Conservation (phyloP, 2,797 vertebrate genomes). For the Sebastiscus tertius region DNA sequence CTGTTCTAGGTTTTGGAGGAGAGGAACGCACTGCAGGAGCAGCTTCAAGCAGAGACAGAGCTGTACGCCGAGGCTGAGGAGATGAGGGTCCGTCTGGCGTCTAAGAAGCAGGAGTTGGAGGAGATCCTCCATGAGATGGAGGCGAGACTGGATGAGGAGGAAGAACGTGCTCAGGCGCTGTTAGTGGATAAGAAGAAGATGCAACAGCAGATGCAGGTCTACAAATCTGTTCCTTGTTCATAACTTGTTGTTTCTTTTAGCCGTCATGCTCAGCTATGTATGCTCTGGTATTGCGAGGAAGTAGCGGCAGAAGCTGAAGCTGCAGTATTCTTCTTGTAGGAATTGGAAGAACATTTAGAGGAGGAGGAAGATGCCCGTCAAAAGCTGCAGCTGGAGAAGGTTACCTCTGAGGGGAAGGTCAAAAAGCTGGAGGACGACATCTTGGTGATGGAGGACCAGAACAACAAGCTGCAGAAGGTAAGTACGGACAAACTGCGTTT, state of each 20-base stretch:
- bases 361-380: constrained; percentile 95
- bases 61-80: constrained; percentile 96
- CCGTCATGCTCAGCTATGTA: background rate
- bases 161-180: constrained; percentile 90
- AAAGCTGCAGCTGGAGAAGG: constrained; percentile 96
- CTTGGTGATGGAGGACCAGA: constrained; percentile 95
- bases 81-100: constrained; percentile 91
- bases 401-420: constrained; percentile 93
- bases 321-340: constrained; percentile 73
- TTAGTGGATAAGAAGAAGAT: constrained; percentile 95
- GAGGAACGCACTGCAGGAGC: constrained; percentile 91
- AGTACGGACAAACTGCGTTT: background rate
- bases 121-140: constrained; percentile 98
- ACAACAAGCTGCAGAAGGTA: constrained; percentile 94
- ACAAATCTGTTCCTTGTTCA: background rate
- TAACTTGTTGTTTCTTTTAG: background rate
- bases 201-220: constrained; percentile 96
- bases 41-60: constrained; percentile 96
- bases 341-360: constrained; percentile 94
- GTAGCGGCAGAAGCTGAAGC: background rate
- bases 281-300: background rate
- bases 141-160: constrained; percentile 94
- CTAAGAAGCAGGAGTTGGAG: constrained; percentile 96
- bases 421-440: constrained; percentile 97
- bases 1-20: constrained; percentile 88